Base-by-base conservation (phyloP, 2,888 invertebrate genomes). In the Cryptophagus acutangulus region DNA sequence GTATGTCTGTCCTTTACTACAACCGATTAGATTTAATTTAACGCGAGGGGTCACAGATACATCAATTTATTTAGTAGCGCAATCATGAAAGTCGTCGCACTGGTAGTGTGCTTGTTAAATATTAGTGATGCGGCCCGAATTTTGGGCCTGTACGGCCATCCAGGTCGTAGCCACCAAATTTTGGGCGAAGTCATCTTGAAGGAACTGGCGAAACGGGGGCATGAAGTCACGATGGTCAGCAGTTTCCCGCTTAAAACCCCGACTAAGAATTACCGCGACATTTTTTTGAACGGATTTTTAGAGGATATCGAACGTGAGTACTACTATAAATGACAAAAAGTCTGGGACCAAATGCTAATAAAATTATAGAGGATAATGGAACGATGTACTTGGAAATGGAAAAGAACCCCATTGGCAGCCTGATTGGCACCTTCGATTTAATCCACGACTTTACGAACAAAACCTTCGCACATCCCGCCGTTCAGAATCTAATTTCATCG, bases 171-270 rank as follows among this genome's bases (percentile, higher is more conserved):
- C 33, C 59, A 58, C 31, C 53, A 54, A 17, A 54, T 55, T 31
- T 35, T 61, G 16, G 59, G 61, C 1, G 47, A 47, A 25, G 33
- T 66, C 16, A 60, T 77, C 33, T 67, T 77, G 46, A 69, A 71
- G 31, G 74, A 73, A 51, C 62, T 78, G 29, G 74, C 74, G 9
- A 69, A 66, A 51, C 65, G 71, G 15, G 71, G 75, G 40, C 75
- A 78, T 54, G 71, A 77, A 45, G 72, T 78, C 38, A 75, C 75
- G 16, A 69, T 77, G 52, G 69, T 76, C 33, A 61, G 57, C 45
- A 50, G 58, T 0, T 58, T 49, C 46, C 52, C 56, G 0, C 34
- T 50, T 8, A 42, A 49, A 25, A 29, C 48, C 24, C 38, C 46
- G 3, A 36, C 50, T 4, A 36, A 50, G 10, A 60, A 60, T 40